phyloP scores from a whole-genome alignment of 2,797 vertebrate genomes.

The Spinibarbus caldwelli region DNA sequence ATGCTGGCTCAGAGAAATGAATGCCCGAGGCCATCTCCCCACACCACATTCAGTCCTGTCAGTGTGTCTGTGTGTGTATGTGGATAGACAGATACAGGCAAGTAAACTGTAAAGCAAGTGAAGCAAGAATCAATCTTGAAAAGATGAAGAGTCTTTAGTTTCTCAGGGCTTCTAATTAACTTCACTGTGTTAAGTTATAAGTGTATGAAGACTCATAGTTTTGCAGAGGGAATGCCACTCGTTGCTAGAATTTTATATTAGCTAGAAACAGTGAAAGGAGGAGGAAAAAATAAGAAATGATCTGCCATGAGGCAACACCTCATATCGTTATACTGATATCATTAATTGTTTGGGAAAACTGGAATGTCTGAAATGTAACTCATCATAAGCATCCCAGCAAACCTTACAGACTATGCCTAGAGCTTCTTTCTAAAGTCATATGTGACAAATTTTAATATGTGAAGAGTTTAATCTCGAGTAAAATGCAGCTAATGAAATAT shows the following conservation, averaged over 20 bases:
- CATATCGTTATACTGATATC: not conserved
- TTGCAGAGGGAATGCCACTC: not conserved
- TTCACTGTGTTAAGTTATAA: too few relatives aligned
- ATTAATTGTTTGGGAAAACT: constrained; percentile 9
- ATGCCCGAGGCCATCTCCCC: constrained; percentile 67
- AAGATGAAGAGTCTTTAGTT: constrained; percentile 12
- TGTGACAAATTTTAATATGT: not conserved
- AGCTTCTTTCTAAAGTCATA: constrained; percentile 1
- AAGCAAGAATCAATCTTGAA: not conserved
- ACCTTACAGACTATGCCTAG: not conserved
- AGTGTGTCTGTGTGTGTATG: too few relatives aligned
- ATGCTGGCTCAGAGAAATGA: constrained; percentile 72
- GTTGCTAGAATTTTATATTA: not conserved
- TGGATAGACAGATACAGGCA: not conserved
- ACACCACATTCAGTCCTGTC: constrained; percentile 59
- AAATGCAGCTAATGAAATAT: constrained; percentile 36
- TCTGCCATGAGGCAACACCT: not conserved
- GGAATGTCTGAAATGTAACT: not conserved
- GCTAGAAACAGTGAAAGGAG: not conserved
- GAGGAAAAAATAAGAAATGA: not conserved
- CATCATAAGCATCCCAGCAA: not conserved
- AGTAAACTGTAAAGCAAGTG: constrained; percentile 3
- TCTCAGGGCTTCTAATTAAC: too few relatives aligned
- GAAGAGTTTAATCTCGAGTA: constrained; percentile 7
- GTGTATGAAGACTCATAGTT: too few relatives aligned